Evolutionary conservation across 2,113 vertebrate genomes (phyloP).

Genomic region (Theristicus caerulescens): DNA sequence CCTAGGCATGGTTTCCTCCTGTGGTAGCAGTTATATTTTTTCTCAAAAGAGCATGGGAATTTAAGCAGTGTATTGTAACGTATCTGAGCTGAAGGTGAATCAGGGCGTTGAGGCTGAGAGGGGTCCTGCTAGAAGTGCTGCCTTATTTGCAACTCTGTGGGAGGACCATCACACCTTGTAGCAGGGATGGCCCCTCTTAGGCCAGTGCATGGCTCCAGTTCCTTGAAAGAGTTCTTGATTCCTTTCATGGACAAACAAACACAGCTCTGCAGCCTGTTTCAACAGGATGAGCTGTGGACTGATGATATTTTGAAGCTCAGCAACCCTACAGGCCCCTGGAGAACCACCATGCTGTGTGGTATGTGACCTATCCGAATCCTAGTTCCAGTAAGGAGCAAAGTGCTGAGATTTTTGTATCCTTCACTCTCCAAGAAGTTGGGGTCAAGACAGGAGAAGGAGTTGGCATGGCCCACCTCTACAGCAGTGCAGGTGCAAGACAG

Average conservation of each 20-base stretch:
- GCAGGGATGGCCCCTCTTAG: neutral
- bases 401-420: neutral
- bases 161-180: neutral
- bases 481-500: neutral
- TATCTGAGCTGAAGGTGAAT: neutral
- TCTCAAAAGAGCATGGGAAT: neutral
- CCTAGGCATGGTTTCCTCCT: neutral
- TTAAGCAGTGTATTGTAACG: neutral
- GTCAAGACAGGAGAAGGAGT: neutral
- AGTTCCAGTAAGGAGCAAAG: neutral
- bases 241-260: rapidly evolving
- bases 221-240: neutral
- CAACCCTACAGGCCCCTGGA: neutral
- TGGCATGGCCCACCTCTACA: neutral
- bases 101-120: neutral
- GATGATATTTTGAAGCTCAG: neutral
- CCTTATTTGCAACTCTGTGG: neutral
- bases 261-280: neutral
- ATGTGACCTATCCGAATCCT: neutral
- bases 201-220: neutral
- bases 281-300: neutral
- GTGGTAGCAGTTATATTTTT: neutral
- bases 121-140: neutral
- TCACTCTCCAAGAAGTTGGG: neutral
- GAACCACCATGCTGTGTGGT: neutral